Evolutionary conservation across 2,113 vertebrate genomes (phyloP).

Genomic region (Perca fluviatilis): DNA sequence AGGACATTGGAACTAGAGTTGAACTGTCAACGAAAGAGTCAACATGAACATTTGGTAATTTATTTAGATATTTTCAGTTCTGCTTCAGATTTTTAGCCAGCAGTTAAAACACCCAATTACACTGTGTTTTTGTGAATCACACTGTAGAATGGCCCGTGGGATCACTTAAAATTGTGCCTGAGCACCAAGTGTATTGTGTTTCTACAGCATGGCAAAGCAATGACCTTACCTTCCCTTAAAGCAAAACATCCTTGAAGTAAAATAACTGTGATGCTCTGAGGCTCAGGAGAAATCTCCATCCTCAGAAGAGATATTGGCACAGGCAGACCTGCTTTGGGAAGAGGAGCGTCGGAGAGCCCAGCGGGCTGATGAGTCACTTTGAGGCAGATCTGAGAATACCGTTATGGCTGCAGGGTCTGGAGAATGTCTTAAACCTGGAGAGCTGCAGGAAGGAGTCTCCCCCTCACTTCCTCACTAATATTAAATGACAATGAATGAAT

Average conservation of each 20-base stretch:
- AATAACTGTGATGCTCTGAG: constrained; percentile 61
- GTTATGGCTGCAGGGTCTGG: constrained; percentile 70
- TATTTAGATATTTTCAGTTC: constrained; percentile 15
- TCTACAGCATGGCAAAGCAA: constrained; percentile 32
- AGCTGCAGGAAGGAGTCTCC: constrained; percentile 53
- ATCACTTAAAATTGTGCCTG: constrained; percentile 57
- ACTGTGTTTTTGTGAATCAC: constrained; percentile 28
- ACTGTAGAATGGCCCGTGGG: constrained; percentile 29
- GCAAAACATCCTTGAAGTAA: constrained; percentile 71
- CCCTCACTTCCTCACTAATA: constrained; percentile 50
- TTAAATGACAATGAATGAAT: constrained; percentile 65
- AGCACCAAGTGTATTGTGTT: constrained; percentile 46
- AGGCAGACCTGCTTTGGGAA: constrained; percentile 60
- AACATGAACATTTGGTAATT: not conserved
- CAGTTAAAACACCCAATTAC: not conserved
- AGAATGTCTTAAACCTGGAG: constrained; percentile 65
- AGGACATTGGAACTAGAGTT: not conserved
- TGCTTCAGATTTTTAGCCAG: not conserved
- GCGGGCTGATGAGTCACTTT: constrained; percentile 77
- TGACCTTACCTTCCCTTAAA: constrained; percentile 55
- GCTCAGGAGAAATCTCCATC: constrained; percentile 62
- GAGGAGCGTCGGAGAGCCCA: constrained; percentile 43
- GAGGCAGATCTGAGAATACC: constrained; percentile 75
- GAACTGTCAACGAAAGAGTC: not conserved
- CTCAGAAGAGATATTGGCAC: constrained; percentile 63